Evolutionary conservation across 2,888 invertebrate genomes (phyloP).

Genomic region (Sphecodes monilicornis): DNA sequence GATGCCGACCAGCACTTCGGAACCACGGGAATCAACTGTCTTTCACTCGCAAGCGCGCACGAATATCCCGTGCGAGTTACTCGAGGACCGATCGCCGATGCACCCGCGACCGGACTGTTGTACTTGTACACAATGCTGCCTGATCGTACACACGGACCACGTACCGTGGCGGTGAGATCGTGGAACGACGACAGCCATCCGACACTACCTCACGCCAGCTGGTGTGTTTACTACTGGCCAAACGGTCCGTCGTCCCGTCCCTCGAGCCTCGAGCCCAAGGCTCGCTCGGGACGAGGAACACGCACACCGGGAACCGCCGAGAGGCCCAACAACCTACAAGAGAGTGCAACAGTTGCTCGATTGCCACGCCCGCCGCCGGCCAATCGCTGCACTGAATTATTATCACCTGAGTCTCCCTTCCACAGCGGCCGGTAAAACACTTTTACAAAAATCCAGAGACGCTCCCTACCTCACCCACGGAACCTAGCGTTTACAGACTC

Average conservation of each 20-base stretch:
- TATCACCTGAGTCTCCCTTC: background rate
- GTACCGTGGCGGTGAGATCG: slow-evolving; percentile 31
- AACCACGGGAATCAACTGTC: slow-evolving; percentile 23
- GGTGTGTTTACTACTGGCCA: slow-evolving; percentile 77
- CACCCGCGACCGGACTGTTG: slow-evolving; percentile 26
- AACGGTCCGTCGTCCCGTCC: slow-evolving; percentile 50
- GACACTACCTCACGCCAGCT: slow-evolving; percentile 62
- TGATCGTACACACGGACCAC: slow-evolving; percentile 38
- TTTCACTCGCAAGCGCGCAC: slow-evolving; percentile 24
- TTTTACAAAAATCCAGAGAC: background rate
- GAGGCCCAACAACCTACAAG: slow-evolving; percentile 22
- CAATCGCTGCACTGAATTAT: slow-evolving; percentile 29
- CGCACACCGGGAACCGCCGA: slow-evolving; percentile 47
- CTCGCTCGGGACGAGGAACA: slow-evolving; percentile 50
- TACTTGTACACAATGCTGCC: slow-evolving; percentile 27
- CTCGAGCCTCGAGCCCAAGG: slow-evolving; percentile 50
- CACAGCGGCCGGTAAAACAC: background rate
- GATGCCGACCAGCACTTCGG: slow-evolving; percentile 25
- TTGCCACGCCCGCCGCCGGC: slow-evolving; percentile 35
- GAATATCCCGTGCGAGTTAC: slow-evolving; percentile 22
- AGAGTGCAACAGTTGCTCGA: slow-evolving; percentile 66
- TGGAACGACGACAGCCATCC: slow-evolving; percentile 49
- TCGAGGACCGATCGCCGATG: slow-evolving; percentile 26
- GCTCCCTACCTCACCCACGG: background rate
- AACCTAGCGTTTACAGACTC: no score